Percentiles rank a stretch among this genome's conserved stretches.
Conservation (phyloP, 1,140 invertebrate genomes). For the Sinella curviseta region DNA sequence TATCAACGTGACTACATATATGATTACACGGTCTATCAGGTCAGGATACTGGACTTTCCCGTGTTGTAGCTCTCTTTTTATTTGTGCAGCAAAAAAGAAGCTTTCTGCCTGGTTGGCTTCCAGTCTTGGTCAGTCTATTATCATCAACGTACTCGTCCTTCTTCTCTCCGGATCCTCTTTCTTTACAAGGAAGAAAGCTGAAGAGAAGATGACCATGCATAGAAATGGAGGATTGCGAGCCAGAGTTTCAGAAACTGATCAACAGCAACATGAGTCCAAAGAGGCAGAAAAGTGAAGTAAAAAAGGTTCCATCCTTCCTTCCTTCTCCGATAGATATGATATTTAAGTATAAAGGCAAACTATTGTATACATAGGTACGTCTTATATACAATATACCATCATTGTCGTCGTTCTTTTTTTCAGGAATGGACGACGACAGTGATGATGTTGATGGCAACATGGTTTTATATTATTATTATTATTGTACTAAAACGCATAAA, state of each 20-base stretch:
- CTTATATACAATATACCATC: neutral
- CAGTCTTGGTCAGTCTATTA: neutral
- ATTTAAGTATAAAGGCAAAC: neutral
- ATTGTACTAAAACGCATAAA: neutral
- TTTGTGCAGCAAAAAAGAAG: neutral
- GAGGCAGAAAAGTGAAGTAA: neutral
- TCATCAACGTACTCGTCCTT: neutral
- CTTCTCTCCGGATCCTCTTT: neutral
- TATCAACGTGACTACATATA: no score
- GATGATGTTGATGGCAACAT: neutral
- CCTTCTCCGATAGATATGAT: neutral
- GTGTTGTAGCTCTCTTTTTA: neutral
- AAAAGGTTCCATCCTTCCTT: neutral
- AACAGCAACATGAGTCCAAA: neutral
- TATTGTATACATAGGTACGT: neutral
- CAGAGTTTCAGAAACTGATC: neutral
- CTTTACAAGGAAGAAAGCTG: no score
- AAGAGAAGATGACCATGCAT: neutral
- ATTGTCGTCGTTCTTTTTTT: neutral
- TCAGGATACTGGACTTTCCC: no score
- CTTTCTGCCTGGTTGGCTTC: neutral
- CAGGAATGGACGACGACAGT: neutral
- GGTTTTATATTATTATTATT: no score
- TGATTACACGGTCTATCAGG: no score
- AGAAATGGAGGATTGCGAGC: neutral